Conservation (phyloP, 2,797 vertebrate species). For the Galagoides demidoff region DNA sequence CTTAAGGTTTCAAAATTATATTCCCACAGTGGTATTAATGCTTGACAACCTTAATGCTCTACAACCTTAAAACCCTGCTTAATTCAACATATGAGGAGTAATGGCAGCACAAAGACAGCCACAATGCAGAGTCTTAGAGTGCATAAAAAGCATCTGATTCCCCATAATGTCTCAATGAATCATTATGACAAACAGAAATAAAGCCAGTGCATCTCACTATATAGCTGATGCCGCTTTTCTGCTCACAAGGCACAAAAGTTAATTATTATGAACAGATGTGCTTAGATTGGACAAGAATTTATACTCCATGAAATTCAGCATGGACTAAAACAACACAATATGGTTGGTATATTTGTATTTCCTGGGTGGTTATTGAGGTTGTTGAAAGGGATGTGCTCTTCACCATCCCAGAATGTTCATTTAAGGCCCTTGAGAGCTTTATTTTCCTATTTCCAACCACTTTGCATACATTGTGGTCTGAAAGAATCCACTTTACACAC, state of each 20-base stretch:
- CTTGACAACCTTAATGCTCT: slow-evolving; percentile 76
- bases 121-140: slow-evolving; percentile 79
- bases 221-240: slow-evolving; percentile 84
- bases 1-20: slow-evolving; percentile 81
- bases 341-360: slow-evolving; percentile 65
- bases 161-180: slow-evolving; percentile 84
- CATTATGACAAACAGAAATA: slow-evolving; percentile 85
- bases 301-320: slow-evolving; percentile 77
- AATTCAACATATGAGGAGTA: slow-evolving; percentile 83
- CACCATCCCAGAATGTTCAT: accelerated
- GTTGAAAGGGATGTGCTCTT: not conserved
- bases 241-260: slow-evolving; percentile 82
- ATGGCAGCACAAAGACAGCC: slow-evolving; percentile 54
- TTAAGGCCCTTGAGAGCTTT: not conserved
- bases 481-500: not conserved
- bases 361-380: slow-evolving; percentile 66
- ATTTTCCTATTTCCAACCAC: not conserved
- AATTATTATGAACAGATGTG: slow-evolving; percentile 87
- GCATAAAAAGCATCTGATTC: slow-evolving; percentile 83
- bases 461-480: not conserved
- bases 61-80: slow-evolving; percentile 75
- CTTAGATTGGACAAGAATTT: slow-evolving; percentile 86
- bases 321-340: slow-evolving; percentile 77
- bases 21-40: slow-evolving; percentile 71
- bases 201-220: slow-evolving; percentile 78